Evolutionary conservation across 1,140 invertebrate species (phyloP).

Genomic region (Magallana ariakensis): DNA sequence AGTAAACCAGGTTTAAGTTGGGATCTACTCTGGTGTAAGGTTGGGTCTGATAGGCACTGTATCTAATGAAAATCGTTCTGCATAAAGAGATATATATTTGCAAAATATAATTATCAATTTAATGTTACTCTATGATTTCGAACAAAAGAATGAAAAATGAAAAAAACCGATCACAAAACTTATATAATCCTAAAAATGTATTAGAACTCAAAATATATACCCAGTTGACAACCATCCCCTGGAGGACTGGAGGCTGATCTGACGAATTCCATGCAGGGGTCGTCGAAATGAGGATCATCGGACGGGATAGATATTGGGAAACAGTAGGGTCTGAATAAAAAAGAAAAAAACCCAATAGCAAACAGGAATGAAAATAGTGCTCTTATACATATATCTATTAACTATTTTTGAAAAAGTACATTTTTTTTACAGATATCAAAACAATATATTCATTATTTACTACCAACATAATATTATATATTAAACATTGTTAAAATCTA

Average conservation of each 20-base stretch:
- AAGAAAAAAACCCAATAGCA: neutral
- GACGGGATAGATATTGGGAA: neutral
- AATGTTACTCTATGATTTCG: too few species aligned
- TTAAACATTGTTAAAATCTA: too few species aligned
- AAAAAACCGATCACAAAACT: neutral
- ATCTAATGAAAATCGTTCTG: too few species aligned
- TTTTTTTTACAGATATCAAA: neutral
- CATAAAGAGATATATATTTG: too few species aligned
- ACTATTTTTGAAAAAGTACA: neutral
- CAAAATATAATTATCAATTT: too few species aligned
- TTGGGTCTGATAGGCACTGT: too few species aligned
- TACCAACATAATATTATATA: too few species aligned
- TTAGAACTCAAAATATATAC: neutral
- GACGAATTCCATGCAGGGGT: neutral
- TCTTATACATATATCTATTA: neutral
- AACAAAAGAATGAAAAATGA: too few species aligned
- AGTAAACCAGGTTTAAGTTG: too few species aligned
- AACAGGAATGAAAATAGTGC: neutral
- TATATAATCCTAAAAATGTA: neutral
- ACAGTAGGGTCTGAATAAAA: neutral
- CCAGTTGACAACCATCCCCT: conserved; percentile 19
- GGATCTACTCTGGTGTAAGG: too few species aligned
- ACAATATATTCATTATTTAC: neutral
- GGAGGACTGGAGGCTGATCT: conserved; percentile 11
- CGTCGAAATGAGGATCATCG: neutral